Percentiles rank a stretch among this genome's conserved stretches.
phyloP scores from a whole-genome alignment of 2,888 invertebrate genomes.

The Noctua janthe region DNA sequence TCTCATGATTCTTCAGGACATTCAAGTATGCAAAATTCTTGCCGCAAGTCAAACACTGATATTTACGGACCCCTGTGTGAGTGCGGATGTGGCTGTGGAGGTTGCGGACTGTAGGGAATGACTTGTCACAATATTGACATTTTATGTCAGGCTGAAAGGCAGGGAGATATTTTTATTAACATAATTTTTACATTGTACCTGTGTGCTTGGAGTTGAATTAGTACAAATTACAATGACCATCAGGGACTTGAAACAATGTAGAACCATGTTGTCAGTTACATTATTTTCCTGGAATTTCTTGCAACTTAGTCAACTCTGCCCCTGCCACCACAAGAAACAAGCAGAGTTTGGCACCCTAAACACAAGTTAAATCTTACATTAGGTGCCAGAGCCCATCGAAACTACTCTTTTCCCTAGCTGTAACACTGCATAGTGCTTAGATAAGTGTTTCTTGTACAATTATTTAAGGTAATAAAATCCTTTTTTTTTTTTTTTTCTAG shows the following conservation, averaged over 20 bases:
- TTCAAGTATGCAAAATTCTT: constrained; percentile 92
- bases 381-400: too few species aligned
- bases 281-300: neutral
- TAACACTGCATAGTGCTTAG: too few species aligned
- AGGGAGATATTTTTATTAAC: neutral
- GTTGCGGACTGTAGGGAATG: constrained; percentile 90
- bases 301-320: neutral
- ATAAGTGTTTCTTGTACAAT: too few species aligned
- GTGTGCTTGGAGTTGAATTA: neutral
- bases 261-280: neutral
- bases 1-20: constrained; percentile 93
- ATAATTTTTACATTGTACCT: neutral
- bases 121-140: constrained; percentile 86
- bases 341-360: too few species aligned
- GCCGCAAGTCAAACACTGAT: constrained; percentile 91
- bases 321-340: neutral
- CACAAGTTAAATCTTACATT: too few species aligned
- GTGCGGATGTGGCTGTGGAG: constrained; percentile 91
- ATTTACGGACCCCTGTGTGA: constrained; percentile 91
- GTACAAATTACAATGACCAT: neutral
- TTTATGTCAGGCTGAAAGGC: constrained; percentile 86
- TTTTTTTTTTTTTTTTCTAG: too few species aligned
- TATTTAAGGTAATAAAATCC: too few species aligned
- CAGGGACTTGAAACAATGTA: neutral
- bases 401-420: too few species aligned